Evolutionary conservation across 1,140 invertebrate genomes (phyloP), one percentile per base, ranked within the genome.

Genomic region (Neodiprion virginianus): DNA sequence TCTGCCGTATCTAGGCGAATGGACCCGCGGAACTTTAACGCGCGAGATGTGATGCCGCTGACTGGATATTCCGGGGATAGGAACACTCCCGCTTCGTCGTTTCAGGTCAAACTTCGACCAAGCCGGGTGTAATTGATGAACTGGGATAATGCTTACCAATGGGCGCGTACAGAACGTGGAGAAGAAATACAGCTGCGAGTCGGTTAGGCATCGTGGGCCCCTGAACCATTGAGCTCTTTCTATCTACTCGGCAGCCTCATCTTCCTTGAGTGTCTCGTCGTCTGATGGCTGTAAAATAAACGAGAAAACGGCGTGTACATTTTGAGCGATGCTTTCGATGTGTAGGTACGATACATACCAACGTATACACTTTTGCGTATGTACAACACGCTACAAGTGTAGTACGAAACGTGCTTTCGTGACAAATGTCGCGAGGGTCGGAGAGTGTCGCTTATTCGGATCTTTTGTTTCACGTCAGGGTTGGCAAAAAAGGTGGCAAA

Each of bases 241-340:
- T 85, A 87, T 85, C 83, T 83, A 80, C 80, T 84, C 82, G 83
- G 80, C 81, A 74, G 78, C 83, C 80, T 85, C 84, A 81, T 83
- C 81, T 82, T 80, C 78, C 80, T 69, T 74, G 73, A 76, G 77
- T 53, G 72, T 78, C 75, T 77, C 80, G 53, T 61, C 53, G 53
- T 61, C 53, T 61, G 11, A 17, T 61, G 11, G 53, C 53, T 61
- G 53, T 40, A 40, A 40, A 61, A 61, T 61, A 61, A 61, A 61
- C n/a, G 53, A 17, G 53, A 61, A 61, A 61, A 61, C n/a, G 53
- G 53, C n/a, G 28, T 40, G 28, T 40, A 40, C 28, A 40, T 5
- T 40, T 40, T 40, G 28, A 40, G 28, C 1, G 28, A 40, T 40
- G 28, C 28, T 40, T 40, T 40, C 5, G 28, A 5, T 40, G 28